Evolutionary conservation across 1,140 invertebrate species (phyloP).

Genomic region (Drosophila quadrilineata): DNA sequence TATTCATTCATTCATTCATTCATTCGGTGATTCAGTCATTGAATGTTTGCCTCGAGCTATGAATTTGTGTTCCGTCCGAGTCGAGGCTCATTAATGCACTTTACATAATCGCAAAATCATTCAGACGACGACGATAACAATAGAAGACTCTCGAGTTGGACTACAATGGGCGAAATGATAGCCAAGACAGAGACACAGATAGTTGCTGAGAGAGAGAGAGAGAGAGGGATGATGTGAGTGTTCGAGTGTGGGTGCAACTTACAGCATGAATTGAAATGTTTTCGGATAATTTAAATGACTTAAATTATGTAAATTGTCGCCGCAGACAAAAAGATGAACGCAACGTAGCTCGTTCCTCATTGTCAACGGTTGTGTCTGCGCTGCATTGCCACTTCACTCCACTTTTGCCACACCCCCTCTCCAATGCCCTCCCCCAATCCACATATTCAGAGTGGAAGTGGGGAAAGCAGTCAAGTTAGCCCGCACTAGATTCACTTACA

Average conservation of each 20-base stretch:
- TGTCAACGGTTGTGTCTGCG: conserved; percentile 20
- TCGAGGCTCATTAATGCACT: conserved; percentile 74
- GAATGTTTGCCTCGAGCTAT: conserved; percentile 22
- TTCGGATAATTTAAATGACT: conserved; percentile 80
- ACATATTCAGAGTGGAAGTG: too few species aligned
- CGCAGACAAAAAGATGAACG: conserved; percentile 58
- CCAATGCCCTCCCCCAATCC: conserved; percentile 11
- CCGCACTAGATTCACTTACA: conserved; percentile 81
- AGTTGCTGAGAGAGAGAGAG: neutral
- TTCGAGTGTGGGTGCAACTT: conserved; percentile 38
- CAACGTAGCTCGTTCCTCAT: conserved; percentile 16
- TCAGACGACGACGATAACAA: conserved; percentile 55
- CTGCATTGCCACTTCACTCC: too few species aligned
- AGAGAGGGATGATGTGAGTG: conserved; percentile 26
- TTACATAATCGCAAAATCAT: conserved; percentile 78
- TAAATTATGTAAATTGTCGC: conserved; percentile 81
- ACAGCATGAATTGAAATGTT: conserved; percentile 71
- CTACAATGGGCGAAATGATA: conserved; percentile 32
- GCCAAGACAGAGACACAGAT: conserved; percentile 13
- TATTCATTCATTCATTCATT: conserved; percentile 22
- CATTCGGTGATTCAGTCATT: too few species aligned
- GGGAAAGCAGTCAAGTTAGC: conserved; percentile 13
- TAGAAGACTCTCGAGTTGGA: conserved; percentile 25
- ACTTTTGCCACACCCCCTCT: too few species aligned
- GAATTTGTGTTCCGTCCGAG: conserved; percentile 43